Evolutionary conservation across 2,113 vertebrate species (phyloP).

Genomic region (Trogon surrucura): DNA sequence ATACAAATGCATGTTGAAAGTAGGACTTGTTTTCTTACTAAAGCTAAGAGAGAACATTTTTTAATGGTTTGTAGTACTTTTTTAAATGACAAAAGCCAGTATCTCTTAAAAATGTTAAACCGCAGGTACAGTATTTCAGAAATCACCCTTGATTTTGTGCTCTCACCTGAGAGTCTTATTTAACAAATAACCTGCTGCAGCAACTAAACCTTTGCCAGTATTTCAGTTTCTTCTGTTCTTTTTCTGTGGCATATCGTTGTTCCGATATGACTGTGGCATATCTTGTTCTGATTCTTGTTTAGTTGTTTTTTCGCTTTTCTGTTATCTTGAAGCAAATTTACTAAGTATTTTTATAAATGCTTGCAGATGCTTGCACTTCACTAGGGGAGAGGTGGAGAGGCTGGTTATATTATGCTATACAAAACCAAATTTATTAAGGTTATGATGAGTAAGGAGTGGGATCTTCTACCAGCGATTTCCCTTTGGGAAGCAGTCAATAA

Average conservation of each 20-base stretch:
- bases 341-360: neutral
- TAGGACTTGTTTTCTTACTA: neutral
- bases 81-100: neutral
- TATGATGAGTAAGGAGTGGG: neutral
- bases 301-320: neutral
- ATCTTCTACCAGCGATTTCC: neutral
- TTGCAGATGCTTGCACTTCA: neutral
- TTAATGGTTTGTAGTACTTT: neutral
- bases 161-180: neutral
- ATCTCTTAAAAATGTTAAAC: neutral
- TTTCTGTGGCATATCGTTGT: neutral
- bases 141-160: neutral
- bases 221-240: neutral
- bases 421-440: neutral
- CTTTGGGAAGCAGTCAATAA: neutral
- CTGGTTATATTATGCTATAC: neutral
- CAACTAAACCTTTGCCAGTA: neutral
- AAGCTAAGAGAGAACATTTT: neutral
- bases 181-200: neutral
- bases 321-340: neutral
- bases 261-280: neutral
- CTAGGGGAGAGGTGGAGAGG: neutral
- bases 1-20: neutral
- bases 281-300: neutral
- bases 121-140: neutral